Base-by-base conservation (phyloP, 2,888 invertebrate genomes). In the Tetramorium bicarinatum region DNA sequence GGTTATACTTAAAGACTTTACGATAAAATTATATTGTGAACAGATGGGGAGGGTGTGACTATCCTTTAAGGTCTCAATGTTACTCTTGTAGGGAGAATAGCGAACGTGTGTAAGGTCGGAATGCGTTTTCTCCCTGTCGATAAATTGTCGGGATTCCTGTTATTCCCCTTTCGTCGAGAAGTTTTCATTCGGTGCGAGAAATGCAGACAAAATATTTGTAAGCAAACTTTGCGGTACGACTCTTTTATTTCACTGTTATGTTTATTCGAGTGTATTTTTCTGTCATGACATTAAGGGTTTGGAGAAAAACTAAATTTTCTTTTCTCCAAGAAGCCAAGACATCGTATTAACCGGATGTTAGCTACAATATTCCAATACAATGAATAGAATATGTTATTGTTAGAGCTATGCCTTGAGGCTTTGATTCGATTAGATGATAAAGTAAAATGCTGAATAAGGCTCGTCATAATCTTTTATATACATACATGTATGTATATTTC, bases 111-210 rank as follows among this genome's bases (percentile, higher is more conserved):
- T 79, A 79, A 79, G 69, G 18, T 47, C 71, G 79, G 69, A 79
- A 79, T 79, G 47, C 56, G 71, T 79, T 59, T 79, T 47, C 79
- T 62, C n/a, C 54, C 62, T 81, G 81, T 81, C 75, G 81, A 81
- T 79, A 79, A 79, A 79, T 79, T 79, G 69, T 79, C 79, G 49
- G 49, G 71, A 79, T 79, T 79, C 79, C 59, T 79, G 79, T 79
- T 79, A 79, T 79, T 79, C 44, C 59, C 69, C 47, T 79, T 79
- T 79, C 71, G 79, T 69, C 59, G 71, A 79, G 69, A 79, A 79
- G 69, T 79, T 79, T 79, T 79, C 79, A 69, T 69, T 79, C 79
- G 52, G 56, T 38, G 79, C 71, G 47, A 47, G 59, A 69, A 79
- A 47, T 69, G 59, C 44, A 69, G 59, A 38, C 38, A 71, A 79